phyloP scores from a whole-genome alignment of 2,797 vertebrate genomes.

The Propithecus perrieri region DNA sequence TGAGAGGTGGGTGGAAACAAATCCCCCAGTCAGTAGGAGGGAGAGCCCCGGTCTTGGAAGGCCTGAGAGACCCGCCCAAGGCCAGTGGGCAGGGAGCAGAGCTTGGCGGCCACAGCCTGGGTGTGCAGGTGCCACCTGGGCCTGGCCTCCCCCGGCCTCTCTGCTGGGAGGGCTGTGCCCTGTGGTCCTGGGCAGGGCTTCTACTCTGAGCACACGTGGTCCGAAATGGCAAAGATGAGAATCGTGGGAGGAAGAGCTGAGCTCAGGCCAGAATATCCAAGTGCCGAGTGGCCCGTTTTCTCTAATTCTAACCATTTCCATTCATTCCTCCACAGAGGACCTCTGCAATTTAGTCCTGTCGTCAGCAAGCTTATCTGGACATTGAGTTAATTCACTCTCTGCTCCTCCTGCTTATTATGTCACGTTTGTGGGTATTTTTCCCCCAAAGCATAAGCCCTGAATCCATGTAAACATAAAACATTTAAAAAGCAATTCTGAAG shows the following conservation, averaged over 20 bases:
- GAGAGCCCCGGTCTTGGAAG: not conserved
- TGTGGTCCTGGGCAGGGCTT: not conserved
- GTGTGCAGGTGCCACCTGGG: too few relatives aligned
- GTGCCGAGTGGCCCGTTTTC: not conserved
- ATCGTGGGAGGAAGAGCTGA: not conserved
- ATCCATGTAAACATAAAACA: constrained; percentile 24
- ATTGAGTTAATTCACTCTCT: constrained; percentile 47
- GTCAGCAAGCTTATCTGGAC: not conserved
- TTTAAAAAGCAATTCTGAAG: not conserved
- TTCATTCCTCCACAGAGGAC: not conserved
- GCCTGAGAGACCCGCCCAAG: not conserved
- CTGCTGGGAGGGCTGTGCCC: not conserved
- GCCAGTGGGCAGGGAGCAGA: not conserved
- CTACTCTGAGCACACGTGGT: fast-evolving
- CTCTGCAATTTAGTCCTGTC: not conserved
- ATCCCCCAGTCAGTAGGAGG: not conserved
- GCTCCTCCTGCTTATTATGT: not conserved
- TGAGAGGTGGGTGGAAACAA: not conserved
- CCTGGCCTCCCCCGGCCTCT: not conserved
- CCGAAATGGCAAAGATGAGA: not conserved
- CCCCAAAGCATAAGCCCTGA: not conserved
- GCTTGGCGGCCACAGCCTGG: not conserved
- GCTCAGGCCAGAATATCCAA: not conserved
- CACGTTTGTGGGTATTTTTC: not conserved
- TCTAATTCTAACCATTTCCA: not conserved